Conservation (phyloP, 2,113 vertebrate species). For the Carassius carassius region DNA sequence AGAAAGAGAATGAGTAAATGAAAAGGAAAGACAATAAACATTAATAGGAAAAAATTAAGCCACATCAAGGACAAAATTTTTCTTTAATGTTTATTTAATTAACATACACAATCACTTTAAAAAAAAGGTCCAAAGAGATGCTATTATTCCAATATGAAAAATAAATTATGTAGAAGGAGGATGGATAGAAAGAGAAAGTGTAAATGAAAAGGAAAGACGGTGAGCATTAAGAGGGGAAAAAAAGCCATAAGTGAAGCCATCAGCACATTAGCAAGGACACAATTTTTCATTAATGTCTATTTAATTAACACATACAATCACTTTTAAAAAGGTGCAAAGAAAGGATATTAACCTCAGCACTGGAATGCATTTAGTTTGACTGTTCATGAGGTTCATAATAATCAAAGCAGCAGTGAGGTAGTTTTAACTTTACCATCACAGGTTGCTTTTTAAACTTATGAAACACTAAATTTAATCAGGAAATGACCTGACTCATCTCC, state of each 20-base stretch:
- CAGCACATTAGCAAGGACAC: neutral
- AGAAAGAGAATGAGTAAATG: neutral
- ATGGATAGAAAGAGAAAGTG: neutral
- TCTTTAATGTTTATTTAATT: neutral
- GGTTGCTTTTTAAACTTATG: neutral
- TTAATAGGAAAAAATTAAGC: neutral
- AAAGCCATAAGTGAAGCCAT: neutral
- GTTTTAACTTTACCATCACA: neutral
- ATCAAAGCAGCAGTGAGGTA: neutral
- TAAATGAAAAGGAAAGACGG: neutral
- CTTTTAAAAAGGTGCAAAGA: neutral
- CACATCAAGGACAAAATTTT: neutral
- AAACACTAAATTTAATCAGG: conserved; percentile 7
- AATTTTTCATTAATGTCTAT: neutral
- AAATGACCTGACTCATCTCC: neutral
- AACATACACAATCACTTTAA: neutral
- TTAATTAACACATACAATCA: too few relatives aligned
- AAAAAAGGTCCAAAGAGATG: neutral
- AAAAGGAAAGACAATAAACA: neutral
- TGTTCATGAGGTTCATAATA: conserved; percentile 15
- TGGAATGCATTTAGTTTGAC: neutral
- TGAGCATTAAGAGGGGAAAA: too few relatives aligned
- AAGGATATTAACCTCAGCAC: neutral
- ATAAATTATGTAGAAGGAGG: neutral
- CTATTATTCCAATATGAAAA: neutral